Conservation (phyloP, 2,888 invertebrate species). For the Hipparchia sbordonii region DNA sequence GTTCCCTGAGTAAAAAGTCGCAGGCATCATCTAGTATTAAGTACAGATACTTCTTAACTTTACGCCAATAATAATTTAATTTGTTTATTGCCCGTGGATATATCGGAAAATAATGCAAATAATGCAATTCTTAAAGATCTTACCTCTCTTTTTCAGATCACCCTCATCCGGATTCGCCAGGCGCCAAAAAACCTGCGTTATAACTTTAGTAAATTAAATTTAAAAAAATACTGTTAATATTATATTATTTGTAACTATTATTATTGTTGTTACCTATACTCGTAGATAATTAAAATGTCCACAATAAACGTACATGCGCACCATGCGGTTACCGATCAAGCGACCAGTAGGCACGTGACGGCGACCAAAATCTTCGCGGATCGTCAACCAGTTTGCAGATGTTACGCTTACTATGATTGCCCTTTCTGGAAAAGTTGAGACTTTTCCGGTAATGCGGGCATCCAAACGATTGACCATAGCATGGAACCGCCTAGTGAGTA, state of each 20-base stretch:
- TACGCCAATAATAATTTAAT: too few species aligned
- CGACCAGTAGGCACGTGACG: not conserved
- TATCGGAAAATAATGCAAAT: not conserved
- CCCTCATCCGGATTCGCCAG: conserved; percentile 77
- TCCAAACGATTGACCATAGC: not conserved
- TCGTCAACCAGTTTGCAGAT: too few species aligned
- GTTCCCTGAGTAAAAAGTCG: too few species aligned
- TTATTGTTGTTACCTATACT: conserved; percentile 67
- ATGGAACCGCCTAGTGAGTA: conserved; percentile 12
- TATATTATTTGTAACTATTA: conserved; percentile 39
- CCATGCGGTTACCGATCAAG: not conserved
- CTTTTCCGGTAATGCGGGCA: not conserved
- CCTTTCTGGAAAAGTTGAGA: not conserved
- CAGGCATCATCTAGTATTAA: too few species aligned
- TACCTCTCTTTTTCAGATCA: conserved; percentile 65
- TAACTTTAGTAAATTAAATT: conserved; percentile 60
- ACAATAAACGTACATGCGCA: conserved; percentile 3
- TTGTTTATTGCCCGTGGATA: too few species aligned
- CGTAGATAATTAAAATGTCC: conserved; percentile 28
- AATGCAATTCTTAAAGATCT: not conserved
- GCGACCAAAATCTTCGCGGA: not conserved
- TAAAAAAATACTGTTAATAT: conserved; percentile 23
- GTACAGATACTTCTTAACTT: too few species aligned
- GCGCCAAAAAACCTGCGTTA: conserved; percentile 80
- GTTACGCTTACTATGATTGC: not conserved